Conservation (phyloP, 1,140 invertebrate species). For the Drosophila persimilis region DNA sequence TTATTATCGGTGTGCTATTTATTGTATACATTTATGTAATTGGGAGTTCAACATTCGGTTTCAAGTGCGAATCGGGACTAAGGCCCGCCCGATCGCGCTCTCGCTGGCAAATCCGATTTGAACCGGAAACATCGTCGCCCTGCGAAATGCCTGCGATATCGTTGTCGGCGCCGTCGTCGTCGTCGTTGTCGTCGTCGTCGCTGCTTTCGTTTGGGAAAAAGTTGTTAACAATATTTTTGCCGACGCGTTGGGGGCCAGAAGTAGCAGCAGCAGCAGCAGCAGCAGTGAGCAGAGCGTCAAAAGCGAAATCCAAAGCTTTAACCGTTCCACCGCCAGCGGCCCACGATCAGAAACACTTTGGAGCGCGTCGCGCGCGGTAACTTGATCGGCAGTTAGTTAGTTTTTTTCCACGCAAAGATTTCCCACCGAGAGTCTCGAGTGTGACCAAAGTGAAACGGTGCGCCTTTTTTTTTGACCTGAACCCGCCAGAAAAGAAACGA, state of each 20-base stretch:
- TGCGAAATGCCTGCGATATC: background rate
- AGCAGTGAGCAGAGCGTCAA: slow-evolving; percentile 39
- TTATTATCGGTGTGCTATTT: slow-evolving; percentile 2
- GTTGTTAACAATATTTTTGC: slow-evolving; percentile 65
- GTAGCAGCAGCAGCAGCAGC: slow-evolving; percentile 32
- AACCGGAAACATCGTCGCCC: slow-evolving; percentile 56
- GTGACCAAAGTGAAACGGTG: slow-evolving; percentile 16
- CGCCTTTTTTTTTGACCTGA: slow-evolving; percentile 14
- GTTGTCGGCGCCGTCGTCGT: slow-evolving; percentile 3
- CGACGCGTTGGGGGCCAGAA: too few species aligned
- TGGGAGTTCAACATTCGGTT: slow-evolving; percentile 23
- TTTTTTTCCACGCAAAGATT: slow-evolving; percentile 3
- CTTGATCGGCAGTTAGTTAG: slow-evolving; percentile 38
- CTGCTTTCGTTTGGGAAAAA: slow-evolving; percentile 66
- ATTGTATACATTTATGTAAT: slow-evolving; percentile 22
- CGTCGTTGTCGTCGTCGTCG: slow-evolving; percentile 4
- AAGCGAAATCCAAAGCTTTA: slow-evolving; percentile 68
- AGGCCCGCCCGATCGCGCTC: slow-evolving; percentile 22
- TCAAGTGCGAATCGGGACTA: slow-evolving; percentile 34
- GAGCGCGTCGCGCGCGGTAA: slow-evolving; percentile 75
- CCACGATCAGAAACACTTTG: slow-evolving; percentile 78
- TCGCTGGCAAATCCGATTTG: slow-evolving; percentile 55
- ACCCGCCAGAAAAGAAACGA: background rate
- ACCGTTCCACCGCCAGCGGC: slow-evolving; percentile 54
- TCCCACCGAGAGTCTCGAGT: slow-evolving; percentile 5